phyloP scores from a whole-genome alignment of 1,140 invertebrate genomes.

The Chymomyza costata region DNA sequence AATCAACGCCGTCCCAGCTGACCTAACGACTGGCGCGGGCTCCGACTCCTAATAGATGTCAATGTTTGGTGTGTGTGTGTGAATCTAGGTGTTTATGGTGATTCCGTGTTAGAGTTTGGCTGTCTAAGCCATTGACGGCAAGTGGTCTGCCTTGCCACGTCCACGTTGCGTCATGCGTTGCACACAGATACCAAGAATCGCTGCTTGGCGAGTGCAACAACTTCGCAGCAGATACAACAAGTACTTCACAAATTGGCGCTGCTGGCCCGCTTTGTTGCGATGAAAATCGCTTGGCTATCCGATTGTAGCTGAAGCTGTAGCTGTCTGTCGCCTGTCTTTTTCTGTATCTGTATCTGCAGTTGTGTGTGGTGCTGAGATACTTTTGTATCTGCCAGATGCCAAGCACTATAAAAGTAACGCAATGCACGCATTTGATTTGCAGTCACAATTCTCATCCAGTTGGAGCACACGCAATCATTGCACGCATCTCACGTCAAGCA shows the following conservation, averaged over 20 bases:
- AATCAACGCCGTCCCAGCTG: too few relatives aligned
- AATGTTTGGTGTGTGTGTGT: constrained; percentile 7
- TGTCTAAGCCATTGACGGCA: constrained; percentile 49
- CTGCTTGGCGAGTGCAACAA: not conserved
- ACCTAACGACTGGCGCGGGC: constrained; percentile 17
- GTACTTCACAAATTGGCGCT: constrained; percentile 71
- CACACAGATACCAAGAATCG: constrained; percentile 41
- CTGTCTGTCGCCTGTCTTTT: constrained; percentile 18
- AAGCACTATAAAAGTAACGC: constrained; percentile 57
- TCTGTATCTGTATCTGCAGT: constrained; percentile 44
- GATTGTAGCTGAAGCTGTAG: constrained; percentile 30
- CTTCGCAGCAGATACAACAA: constrained; percentile 35
- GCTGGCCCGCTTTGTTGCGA: constrained; percentile 59
- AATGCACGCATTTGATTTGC: constrained; percentile 58
- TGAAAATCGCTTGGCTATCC: constrained; percentile 9
- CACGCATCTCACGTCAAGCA: constrained; percentile 18
- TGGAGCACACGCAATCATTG: too few relatives aligned
- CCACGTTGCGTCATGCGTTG: constrained; percentile 8
- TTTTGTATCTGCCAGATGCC: constrained; percentile 3
- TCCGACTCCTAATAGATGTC: constrained; percentile 20
- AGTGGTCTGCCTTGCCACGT: constrained; percentile 65
- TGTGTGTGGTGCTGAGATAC: constrained; percentile 16
- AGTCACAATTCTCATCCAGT: constrained; percentile 54
- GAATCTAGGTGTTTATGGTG: too few relatives aligned
- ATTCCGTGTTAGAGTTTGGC: too few relatives aligned